Conservation (phyloP, 2,888 invertebrate genomes). For the Pegoplata infirma region DNA sequence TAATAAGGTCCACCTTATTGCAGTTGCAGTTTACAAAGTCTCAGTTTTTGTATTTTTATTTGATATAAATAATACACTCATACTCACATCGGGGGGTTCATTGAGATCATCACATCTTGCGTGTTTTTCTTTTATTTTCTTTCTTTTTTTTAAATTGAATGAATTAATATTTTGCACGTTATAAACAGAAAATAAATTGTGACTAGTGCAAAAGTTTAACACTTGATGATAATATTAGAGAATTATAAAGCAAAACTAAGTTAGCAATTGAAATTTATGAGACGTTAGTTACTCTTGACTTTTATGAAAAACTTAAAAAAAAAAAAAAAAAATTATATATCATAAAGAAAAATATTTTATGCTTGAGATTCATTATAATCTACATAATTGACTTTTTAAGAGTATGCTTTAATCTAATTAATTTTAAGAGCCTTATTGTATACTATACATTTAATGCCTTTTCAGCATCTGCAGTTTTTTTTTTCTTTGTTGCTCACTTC, state of each 20-base stretch:
- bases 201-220: neutral
- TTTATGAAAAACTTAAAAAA: too few species aligned
- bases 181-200: neutral
- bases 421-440: neutral
- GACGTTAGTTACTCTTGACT: neutral
- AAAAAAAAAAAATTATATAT: too few species aligned
- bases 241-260: neutral
- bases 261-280: neutral
- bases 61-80: neutral
- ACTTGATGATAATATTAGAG: neutral
- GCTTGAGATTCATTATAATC: neutral
- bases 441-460: neutral
- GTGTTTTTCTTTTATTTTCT: too few species aligned
- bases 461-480: neutral
- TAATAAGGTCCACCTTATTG: neutral
- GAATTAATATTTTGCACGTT: slow-evolving; percentile 23
- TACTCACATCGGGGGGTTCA: slow-evolving; percentile 47
- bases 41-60: neutral
- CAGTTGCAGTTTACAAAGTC: neutral
- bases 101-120: slow-evolving; percentile 43
- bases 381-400: neutral
- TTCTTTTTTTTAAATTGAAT: slow-evolving; percentile 18
- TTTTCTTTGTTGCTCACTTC: neutral
- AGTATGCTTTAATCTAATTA: neutral
- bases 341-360: too few species aligned